A percentile compares a stretch with the other conserved stretches of the same genome.
Evolutionary conservation across 2,113 vertebrate genomes (phyloP).

Genomic region (Candoia aspera): DNA sequence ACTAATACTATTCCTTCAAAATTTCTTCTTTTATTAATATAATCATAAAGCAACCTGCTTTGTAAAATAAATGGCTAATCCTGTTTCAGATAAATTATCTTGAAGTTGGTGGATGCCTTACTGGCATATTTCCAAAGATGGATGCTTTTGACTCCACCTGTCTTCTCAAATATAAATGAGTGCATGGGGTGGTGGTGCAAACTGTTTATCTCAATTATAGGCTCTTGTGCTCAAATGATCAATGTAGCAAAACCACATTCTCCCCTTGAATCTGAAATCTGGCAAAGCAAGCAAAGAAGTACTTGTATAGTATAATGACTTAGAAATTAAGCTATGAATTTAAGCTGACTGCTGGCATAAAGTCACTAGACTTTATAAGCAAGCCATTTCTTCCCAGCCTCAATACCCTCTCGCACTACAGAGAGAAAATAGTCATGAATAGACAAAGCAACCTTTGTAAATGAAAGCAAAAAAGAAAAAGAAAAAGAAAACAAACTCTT

Average conservation of each 20-base stretch:
- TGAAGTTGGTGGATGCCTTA: not conserved
- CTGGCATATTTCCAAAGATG: not conserved
- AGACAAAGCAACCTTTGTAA: too few relatives aligned
- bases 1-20: not conserved
- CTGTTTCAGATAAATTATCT: not conserved
- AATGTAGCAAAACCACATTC: not conserved
- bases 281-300: not conserved
- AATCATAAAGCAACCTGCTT: too few relatives aligned
- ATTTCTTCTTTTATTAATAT: not conserved
- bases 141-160: not conserved
- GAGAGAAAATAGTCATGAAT: too few relatives aligned
- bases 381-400: not conserved
- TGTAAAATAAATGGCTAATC: too few relatives aligned
- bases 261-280: not conserved
- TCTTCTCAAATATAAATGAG: not conserved
- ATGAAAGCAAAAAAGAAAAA: too few relatives aligned
- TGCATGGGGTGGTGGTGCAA: too few relatives aligned
- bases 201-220: not conserved
- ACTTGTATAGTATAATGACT: not conserved
- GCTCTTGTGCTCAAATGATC: not conserved
- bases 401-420: not conserved
- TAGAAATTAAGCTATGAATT: not conserved
- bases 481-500: too few relatives aligned
- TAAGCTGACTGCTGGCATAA: not conserved
- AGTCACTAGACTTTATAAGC: not conserved